These are phyloP conservation scores for Lacanobia wlatinum DNA, from an alignment of 2,888 invertebrate species.

Conservation along the genomic window DNA sequence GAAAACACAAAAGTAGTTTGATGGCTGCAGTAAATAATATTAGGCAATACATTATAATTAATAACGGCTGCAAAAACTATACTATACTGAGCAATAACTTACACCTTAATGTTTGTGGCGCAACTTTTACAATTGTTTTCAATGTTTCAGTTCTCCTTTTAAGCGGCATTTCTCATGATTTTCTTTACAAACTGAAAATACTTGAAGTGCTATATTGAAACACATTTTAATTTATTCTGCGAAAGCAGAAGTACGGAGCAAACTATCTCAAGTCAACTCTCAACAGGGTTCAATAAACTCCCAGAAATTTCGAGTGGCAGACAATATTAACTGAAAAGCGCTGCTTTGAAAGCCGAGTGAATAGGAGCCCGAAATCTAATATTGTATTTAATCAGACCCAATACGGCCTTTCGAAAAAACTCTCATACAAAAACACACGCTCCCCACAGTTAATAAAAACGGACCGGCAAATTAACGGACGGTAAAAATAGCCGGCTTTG, in stretches of 20 bases:
- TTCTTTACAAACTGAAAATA: neutral
- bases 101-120: too few species aligned
- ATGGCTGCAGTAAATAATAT: too few species aligned
- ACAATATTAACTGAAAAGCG: conserved; percentile 33
- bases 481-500: conserved; percentile 29
- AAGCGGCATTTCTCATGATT: neutral
- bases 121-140: conserved; percentile 9
- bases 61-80: too few species aligned
- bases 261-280: conserved; percentile 9
- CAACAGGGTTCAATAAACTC: conserved; percentile 13
- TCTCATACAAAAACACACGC: conserved; percentile 9
- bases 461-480: conserved; percentile 34
- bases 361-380: conserved; percentile 28
- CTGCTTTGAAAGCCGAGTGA: conserved; percentile 20
- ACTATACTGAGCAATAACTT: too few species aligned
- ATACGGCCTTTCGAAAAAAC: conserved; percentile 27
- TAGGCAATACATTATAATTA: too few species aligned
- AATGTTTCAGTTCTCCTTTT: neutral
- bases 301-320: conserved; percentile 10
- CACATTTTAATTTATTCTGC: conserved; percentile 14
- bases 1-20: too few species aligned
- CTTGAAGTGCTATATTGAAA: conserved; percentile 4
- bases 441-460: conserved; percentile 39
- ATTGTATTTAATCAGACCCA: conserved; percentile 27
- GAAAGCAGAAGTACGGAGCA: neutral